Evolutionary conservation across 1,140 invertebrate genomes (phyloP), one percentile per base, ranked within the genome.

Genomic region (Conus ventricosus): DNA sequence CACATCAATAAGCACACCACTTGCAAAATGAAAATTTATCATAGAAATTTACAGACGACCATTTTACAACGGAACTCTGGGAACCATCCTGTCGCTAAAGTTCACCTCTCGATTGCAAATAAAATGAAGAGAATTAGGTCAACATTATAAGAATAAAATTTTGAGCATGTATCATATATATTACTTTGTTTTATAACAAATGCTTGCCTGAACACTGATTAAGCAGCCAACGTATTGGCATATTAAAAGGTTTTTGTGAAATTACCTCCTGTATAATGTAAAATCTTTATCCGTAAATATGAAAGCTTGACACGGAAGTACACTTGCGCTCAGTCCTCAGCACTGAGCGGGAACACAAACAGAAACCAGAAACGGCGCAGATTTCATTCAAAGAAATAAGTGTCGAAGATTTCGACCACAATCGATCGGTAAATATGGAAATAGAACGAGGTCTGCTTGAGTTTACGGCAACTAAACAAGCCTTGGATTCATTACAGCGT

Each of bases 31-130:
- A 87, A 87, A 87, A 87, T 87, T 87, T 87, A 87, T 87, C 85
- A 55, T n/a, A 78, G 82, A 84, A 84, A 39, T 84, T 84, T 55
- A 87, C 85, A 87, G 85, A 87, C 85, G 85, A 87, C 85, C 85
- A 87, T 87, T 20, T 87, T 87, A 87, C 85, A 87, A 87, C 85
- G 85, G 85, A 87, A 87, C 85, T 78, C 85, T 87, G 85, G 85
- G 85, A 87, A 75, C 85, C 85, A 78, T 87, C 23, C 54, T 78
- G n/a, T 76, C 75, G 75, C 85, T 87, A 78, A 78, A 78, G 71
- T 39, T 78, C 55, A 25, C 82, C 82, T 27, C 53, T 54, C 27
- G 39, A 80, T 71, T 20, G 39, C 80, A 81, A 78, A 51, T 78
- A 51, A 81, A 81, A 17, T 20, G 23, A n/a, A n/a, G 23, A 71